phyloP scores from a whole-genome alignment of 2,888 invertebrate species.

The Seira ritae region DNA sequence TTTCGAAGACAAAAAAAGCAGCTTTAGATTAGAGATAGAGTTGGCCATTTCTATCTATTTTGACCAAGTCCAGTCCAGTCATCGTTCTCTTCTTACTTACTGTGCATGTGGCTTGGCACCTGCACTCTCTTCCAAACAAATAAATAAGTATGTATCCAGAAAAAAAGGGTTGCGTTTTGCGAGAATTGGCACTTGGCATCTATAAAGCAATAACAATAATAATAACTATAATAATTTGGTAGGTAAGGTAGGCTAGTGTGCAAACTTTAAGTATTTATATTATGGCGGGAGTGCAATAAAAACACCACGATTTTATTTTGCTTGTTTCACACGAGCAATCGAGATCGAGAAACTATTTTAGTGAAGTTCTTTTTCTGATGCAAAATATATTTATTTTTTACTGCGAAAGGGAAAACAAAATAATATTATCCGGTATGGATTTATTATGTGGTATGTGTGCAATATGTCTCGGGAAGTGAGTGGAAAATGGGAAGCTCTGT shows the following conservation, averaged over 20 bases:
- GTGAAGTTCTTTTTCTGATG: neutral
- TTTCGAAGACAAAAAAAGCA: too few species aligned
- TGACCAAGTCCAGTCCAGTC: neutral
- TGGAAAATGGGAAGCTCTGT: neutral
- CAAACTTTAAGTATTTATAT: too few species aligned
- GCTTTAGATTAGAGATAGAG: too few species aligned
- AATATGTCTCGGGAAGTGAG: constrained; percentile 12
- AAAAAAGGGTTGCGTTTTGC: neutral
- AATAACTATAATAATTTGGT: constrained; percentile 3
- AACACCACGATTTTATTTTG: neutral
- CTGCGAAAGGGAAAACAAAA: neutral
- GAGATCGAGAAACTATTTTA: constrained; percentile 7
- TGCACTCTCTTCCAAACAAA: neutral
- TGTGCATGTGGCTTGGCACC: neutral
- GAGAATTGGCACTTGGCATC: neutral
- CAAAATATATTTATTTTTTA: constrained; percentile 9
- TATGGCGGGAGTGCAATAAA: neutral
- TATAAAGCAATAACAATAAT: constrained; percentile 5
- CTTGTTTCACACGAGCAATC: constrained; percentile 16
- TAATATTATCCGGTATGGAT: neutral
- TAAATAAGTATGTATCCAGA: neutral
- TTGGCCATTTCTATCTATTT: neutral
- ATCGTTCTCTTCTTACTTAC: too few species aligned
- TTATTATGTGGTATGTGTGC: neutral
- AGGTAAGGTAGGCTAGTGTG: constrained; percentile 7